Conservation (phyloP, 1,140 invertebrate genomes). For the Drosophila nasuta region DNA sequence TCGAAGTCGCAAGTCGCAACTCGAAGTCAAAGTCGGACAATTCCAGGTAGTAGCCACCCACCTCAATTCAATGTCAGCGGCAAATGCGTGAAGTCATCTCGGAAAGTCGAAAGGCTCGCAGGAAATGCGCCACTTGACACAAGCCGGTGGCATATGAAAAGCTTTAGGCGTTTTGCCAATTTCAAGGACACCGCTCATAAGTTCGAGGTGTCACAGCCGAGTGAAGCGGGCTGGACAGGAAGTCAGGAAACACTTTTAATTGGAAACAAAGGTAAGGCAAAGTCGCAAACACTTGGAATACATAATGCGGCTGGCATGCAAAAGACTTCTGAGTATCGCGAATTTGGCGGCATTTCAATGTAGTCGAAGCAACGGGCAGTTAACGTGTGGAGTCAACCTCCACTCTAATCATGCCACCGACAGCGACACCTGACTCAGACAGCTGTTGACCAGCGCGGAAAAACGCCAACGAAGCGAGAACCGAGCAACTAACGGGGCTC, state of each 20-base stretch:
- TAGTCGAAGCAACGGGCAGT: slow-evolving; percentile 15
- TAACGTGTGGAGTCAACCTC: slow-evolving; percentile 24
- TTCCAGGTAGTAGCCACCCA: slow-evolving; percentile 20
- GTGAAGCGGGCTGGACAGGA: slow-evolving; percentile 17
- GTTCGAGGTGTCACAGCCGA: slow-evolving; percentile 1
- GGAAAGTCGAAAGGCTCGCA: background rate
- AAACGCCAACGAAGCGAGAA: slow-evolving; percentile 50
- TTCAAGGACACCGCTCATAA: slow-evolving; percentile 41
- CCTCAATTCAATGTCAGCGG: slow-evolving; percentile 63
- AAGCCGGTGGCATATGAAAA: slow-evolving; percentile 3
- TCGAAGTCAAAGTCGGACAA: slow-evolving; percentile 1
- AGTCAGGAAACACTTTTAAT: slow-evolving; percentile 48
- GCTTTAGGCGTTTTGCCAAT: slow-evolving; percentile 15
- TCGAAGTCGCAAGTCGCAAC: slow-evolving; percentile 9
- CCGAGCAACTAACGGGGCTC: slow-evolving; percentile 21
- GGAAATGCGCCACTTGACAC: slow-evolving; percentile 54
- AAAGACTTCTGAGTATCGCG: slow-evolving; percentile 23
- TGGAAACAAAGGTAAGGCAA: slow-evolving; percentile 20
- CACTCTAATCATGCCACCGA: background rate
- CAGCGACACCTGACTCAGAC: background rate
- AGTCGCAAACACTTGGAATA: slow-evolving; percentile 13
- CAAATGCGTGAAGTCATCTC: slow-evolving; percentile 74
- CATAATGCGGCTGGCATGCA: slow-evolving; percentile 46
- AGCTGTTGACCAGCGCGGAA: slow-evolving; percentile 21
- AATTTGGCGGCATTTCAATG: slow-evolving; percentile 49